Conservation (phyloP, 64 coral and sea anemone genomes). For the Pocillopora verrucosa region DNA sequence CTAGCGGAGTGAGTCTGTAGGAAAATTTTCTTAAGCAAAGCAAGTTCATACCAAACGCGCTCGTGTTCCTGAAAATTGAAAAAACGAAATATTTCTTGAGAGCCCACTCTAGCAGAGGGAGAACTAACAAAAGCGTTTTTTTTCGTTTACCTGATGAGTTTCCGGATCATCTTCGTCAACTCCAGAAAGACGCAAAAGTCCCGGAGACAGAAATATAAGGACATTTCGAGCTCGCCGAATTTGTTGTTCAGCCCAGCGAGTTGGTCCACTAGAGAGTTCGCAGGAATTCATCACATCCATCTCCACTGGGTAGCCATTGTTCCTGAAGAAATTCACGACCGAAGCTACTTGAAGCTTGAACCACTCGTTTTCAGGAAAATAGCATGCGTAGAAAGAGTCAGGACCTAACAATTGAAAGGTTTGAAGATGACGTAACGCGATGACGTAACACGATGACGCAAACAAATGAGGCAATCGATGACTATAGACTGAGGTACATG, state of each 20-base stretch:
- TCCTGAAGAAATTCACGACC: constrained; percentile 26
- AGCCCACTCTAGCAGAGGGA: too few species aligned
- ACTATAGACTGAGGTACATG: too few species aligned
- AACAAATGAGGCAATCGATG: too few species aligned
- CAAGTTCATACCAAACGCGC: constrained; percentile 6
- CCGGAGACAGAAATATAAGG: constrained; percentile 27
- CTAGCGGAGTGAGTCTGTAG: constrained; percentile 4
- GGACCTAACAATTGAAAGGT: not conserved
- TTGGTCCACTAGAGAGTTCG: constrained; percentile 32
- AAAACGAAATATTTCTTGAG: too few species aligned
- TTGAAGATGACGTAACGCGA: not conserved
- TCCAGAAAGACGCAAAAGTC: constrained; percentile 3
- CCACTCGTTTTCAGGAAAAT: constrained; percentile 4
- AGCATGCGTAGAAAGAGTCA: constrained; percentile 22
- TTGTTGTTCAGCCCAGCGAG: constrained; percentile 38
- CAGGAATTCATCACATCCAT: constrained; percentile 29
- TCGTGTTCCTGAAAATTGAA: constrained; percentile 6
- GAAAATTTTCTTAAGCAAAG: constrained; percentile 15
- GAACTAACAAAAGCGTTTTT: too few species aligned
- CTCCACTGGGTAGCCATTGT: constrained; percentile 13
- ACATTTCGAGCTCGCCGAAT: constrained; percentile 16
- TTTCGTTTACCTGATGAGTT: constrained; percentile 1
- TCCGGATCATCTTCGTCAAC: not conserved
- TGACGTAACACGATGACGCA: not conserved
- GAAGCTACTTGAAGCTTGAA: not conserved